phyloP scores from a whole-genome alignment of 1,140 invertebrate species.

The Hylaeus volcanicus region DNA sequence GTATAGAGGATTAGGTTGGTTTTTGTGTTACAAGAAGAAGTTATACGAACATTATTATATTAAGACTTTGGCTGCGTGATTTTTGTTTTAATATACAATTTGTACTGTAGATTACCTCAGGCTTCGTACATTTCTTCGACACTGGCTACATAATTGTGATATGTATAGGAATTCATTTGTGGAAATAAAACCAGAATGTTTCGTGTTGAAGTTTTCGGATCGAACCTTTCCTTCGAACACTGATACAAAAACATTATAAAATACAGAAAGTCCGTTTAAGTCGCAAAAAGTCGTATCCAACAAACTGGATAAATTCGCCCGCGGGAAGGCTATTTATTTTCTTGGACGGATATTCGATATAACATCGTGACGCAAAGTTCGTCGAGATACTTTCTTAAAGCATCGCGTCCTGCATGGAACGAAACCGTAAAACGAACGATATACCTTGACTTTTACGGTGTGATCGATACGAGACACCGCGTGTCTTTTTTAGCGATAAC shows the following conservation, averaged over 20 bases:
- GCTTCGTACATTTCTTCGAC: background rate
- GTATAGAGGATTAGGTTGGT: conserved; percentile 22
- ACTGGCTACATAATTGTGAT: background rate
- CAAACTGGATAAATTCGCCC: background rate
- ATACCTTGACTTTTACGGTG: background rate
- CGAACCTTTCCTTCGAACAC: background rate
- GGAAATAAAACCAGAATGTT: conserved; percentile 13
- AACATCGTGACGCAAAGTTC: background rate
- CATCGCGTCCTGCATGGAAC: background rate
- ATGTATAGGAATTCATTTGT: background rate
- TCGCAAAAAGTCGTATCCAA: too few relatives aligned
- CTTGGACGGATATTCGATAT: background rate
- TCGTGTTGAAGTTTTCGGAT: background rate
- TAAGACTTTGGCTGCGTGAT: too few relatives aligned
- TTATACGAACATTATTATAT: background rate
- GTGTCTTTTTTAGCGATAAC: background rate
- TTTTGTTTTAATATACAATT: background rate
- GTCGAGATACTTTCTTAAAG: background rate
- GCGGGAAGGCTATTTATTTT: background rate
- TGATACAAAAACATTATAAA: too few relatives aligned
- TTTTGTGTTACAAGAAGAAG: background rate
- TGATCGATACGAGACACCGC: background rate
- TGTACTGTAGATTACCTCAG: background rate
- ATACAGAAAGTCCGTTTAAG: too few relatives aligned
- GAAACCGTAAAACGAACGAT: background rate